These are phyloP conservation scores for Atta colombica DNA, from an alignment of 1,140 invertebrate species.

Conservation along the genomic window DNA sequence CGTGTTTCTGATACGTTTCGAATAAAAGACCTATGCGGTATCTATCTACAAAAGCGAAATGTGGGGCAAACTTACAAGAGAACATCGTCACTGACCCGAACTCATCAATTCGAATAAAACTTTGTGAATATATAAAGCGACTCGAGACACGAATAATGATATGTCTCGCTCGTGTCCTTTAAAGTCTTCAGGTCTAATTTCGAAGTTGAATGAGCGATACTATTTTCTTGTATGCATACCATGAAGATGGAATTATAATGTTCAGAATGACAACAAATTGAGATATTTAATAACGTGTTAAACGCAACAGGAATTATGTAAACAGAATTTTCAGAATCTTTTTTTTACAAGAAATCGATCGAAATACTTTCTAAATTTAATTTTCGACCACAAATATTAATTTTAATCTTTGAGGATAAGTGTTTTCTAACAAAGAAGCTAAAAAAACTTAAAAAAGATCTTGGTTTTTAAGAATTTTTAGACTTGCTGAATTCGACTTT, in stretches of 20 bases:
- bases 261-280: background rate
- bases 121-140: constrained; percentile 36
- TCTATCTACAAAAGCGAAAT: constrained; percentile 21
- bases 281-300: no score
- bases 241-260: background rate
- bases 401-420: no score
- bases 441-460: no score
- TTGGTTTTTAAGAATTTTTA: no score
- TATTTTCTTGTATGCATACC: background rate
- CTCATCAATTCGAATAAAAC: constrained; percentile 53
- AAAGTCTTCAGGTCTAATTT: constrained; percentile 13
- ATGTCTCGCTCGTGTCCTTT: constrained; percentile 17
- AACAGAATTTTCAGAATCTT: background rate
- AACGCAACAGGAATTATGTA: background rate
- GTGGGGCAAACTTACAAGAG: constrained; percentile 37
- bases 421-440: no score
- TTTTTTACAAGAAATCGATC: background rate
- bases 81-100: background rate
- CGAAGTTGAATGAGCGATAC: background rate
- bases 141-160: constrained; percentile 45
- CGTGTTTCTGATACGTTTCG: constrained; percentile 25
- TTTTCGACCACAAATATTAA: background rate
- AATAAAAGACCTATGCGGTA: constrained; percentile 27
- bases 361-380: background rate
- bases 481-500: no score